Evolutionary conservation across 2,888 invertebrate species (phyloP), one percentile per base, ranked within the genome.

Genomic region (Epinotia nisella): DNA sequence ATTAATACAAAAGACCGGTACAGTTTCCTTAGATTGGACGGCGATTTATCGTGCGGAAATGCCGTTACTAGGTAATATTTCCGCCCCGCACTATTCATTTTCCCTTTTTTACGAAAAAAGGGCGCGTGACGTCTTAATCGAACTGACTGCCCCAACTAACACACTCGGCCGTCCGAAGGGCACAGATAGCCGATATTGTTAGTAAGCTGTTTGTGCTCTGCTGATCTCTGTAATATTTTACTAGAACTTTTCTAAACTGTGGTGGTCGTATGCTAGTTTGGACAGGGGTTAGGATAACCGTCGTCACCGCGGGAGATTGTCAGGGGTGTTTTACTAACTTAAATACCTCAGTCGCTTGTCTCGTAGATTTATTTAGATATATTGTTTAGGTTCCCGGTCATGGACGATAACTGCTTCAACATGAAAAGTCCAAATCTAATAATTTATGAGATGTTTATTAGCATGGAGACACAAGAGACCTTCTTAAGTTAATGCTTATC

Each of bases 1-100:
- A 91, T 90, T 93, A 92, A 92, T 89, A 92, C 88, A 92, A 91
- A 92, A 89, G 91, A 91, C 91, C 89, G 90, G 75, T 72, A 74
- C 84, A 80, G 85, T 85, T 90, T 90, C 91, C 90, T 93, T 93
- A 93, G 94, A 94, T 94, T 94, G 90, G 92, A 86, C 89, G 88
- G 87, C 90, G 90, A 93, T 94, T 94, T 94, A 94, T 94, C 90
- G 94, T 87, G 92, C 94, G 94, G 94, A 94, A 94, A 94, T 90
- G 89, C 91, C 90, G 92, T 92, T 92, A 91, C 89, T 90, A 85
- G 82, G 90, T 94, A 94, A 94, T 94, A 94, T 93, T 93, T 94
- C 94, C 94, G 93, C 90, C 86, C 88, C 81, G 85, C 85, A 86
- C 89, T 89, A 89, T 93, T 91, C 92, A 90, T 89, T 93, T 93